These are phyloP conservation scores for Genyomyrus donnyi DNA, from an alignment of 2,113 vertebrate species.

Conservation along the genomic window DNA sequence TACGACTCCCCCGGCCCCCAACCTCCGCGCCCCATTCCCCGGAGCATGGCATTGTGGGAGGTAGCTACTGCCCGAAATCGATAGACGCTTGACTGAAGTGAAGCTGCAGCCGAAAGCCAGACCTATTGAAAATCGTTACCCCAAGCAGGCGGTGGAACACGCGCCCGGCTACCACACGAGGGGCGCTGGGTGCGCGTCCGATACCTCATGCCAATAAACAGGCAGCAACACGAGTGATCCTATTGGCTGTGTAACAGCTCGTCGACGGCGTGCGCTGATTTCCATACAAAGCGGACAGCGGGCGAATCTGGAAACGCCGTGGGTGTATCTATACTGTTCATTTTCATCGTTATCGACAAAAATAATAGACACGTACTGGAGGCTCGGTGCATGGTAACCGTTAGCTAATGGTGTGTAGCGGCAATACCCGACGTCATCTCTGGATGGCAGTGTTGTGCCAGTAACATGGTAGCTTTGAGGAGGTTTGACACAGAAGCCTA, in stretches of 20 bases:
- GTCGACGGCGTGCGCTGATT: not conserved
- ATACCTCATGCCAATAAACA: not conserved
- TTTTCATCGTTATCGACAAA: not conserved
- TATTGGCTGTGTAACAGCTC: not conserved
- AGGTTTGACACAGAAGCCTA: too few species aligned
- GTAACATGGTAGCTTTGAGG: constrained; percentile 24
- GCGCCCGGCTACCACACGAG: not conserved
- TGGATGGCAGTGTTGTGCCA: constrained; percentile 61
- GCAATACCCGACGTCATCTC: constrained; percentile 31
- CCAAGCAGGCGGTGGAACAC: not conserved
- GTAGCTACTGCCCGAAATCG: not conserved
- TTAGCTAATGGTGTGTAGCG: not conserved
- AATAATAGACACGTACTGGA: not conserved
- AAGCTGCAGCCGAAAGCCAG: constrained; percentile 53
- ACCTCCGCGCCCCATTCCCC: not conserved
- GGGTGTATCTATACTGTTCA: not conserved
- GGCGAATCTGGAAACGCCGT: not conserved
- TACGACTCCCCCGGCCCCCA: not conserved
- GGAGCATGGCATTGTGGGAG: not conserved
- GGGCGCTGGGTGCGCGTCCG: not conserved
- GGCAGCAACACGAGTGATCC: not conserved
- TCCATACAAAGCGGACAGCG: not conserved
- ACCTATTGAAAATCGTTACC: constrained; percentile 65
- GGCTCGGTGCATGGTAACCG: not conserved
- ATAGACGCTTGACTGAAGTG: constrained; percentile 27